Conservation (phyloP, 2,797 vertebrate genomes). For the Chelidonichthys spinosus region DNA sequence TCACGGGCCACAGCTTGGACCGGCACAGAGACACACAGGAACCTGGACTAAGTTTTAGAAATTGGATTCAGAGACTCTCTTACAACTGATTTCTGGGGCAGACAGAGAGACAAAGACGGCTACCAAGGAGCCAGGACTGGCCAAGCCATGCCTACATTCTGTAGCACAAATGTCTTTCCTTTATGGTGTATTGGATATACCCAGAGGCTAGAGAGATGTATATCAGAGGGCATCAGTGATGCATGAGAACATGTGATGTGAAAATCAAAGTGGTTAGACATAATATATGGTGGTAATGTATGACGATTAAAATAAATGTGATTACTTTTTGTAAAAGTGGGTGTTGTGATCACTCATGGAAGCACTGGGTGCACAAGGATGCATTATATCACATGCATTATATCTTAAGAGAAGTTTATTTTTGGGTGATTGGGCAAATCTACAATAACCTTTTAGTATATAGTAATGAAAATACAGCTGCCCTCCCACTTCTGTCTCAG, state of each 20-base stretch:
- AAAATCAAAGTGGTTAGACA: slow-evolving; percentile 74
- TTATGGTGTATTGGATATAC: slow-evolving; percentile 69
- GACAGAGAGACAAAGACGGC: slow-evolving; percentile 69
- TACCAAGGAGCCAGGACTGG: slow-evolving; percentile 72
- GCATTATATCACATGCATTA: not conserved
- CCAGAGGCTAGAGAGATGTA: slow-evolving; percentile 61
- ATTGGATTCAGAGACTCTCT: slow-evolving; percentile 81
- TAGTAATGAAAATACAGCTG: too few relatives aligned
- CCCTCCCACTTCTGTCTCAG: too few relatives aligned
- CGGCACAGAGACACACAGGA: slow-evolving; percentile 76
- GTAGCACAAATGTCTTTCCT: slow-evolving; percentile 80
- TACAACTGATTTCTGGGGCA: slow-evolving; percentile 69
- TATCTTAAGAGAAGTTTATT: not conserved
- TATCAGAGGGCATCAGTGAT: slow-evolving; percentile 68
- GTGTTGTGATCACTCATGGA: slow-evolving; percentile 28
- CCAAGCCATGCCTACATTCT: slow-evolving; percentile 77
- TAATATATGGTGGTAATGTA: slow-evolving; percentile 78
- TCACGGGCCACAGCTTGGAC: slow-evolving; percentile 69
- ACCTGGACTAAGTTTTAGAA: slow-evolving; percentile 79
- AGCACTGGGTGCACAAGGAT: not conserved
- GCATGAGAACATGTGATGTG: slow-evolving; percentile 76
- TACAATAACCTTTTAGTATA: too few relatives aligned
- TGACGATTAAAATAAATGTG: slow-evolving; percentile 76
- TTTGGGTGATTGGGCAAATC: not conserved
- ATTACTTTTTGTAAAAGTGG: slow-evolving; percentile 76